Conservation (phyloP, 2,113 vertebrate genomes). For the Dicrurus megarhynchus region DNA sequence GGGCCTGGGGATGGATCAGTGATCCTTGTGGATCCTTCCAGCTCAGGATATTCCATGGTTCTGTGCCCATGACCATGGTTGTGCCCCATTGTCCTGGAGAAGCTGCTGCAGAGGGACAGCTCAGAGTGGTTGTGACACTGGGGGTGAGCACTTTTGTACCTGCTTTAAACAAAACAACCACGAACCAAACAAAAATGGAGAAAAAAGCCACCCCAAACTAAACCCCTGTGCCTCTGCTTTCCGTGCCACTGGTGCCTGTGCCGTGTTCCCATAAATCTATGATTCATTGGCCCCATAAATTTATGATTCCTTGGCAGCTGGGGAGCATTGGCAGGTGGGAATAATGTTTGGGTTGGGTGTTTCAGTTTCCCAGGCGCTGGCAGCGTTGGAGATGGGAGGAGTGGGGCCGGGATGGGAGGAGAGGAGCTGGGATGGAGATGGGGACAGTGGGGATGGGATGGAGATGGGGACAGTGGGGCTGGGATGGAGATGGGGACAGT, state of each 20-base stretch:
- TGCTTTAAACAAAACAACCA: not conserved
- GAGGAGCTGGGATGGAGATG: fast-evolving
- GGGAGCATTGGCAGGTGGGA: not conserved
- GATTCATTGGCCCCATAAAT: not conserved
- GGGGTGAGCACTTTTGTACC: not conserved
- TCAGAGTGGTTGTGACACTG: not conserved
- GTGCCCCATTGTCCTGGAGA: too few relatives aligned
- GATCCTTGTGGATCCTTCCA: not conserved
- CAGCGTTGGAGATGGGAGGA: not conserved
- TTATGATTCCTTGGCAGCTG: not conserved
- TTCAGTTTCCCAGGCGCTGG: fast-evolving
- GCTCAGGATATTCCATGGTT: not conserved
- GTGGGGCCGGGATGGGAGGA: not conserved
- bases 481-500: not conserved
- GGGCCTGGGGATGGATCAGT: fast-evolving
- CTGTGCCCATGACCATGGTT: fast-evolving
- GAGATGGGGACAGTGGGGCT: not conserved
- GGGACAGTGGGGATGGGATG: too few relatives aligned
- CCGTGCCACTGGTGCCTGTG: not conserved
- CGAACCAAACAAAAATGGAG: not conserved
- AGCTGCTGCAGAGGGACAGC: not conserved
- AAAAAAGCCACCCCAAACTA: not conserved
- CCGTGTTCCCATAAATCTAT: not conserved
- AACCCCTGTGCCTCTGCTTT: not conserved
- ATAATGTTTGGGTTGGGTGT: not conserved